Evolutionary conservation across 2,113 vertebrate species (phyloP).

Genomic region (Corvus hawaiiensis): DNA sequence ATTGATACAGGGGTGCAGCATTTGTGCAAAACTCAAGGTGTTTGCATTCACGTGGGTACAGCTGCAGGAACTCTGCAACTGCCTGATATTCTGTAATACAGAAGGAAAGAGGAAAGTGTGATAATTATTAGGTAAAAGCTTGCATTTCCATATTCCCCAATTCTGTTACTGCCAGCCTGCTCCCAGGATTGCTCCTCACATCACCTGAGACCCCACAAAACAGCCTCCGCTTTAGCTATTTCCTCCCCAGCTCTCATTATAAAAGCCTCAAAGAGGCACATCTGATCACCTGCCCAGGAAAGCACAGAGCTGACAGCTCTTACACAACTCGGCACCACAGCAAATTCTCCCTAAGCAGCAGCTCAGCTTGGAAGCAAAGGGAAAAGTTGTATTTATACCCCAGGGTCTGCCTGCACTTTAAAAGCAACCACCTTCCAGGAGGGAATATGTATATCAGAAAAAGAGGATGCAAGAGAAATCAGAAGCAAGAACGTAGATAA

Average conservation of each 20-base stretch:
- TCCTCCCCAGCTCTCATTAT: background rate
- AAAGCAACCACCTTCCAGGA: background rate
- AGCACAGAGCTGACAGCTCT: background rate
- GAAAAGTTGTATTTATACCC: background rate
- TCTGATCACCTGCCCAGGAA: background rate
- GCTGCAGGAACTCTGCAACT: background rate
- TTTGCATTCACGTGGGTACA: background rate
- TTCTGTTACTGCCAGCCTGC: background rate
- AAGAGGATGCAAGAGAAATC: background rate
- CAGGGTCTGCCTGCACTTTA: background rate
- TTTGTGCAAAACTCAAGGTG: background rate
- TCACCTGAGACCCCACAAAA: background rate
- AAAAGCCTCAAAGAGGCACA: background rate
- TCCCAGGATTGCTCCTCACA: fast-evolving
- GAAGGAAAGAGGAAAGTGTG: background rate
- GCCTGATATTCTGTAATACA: fast-evolving
- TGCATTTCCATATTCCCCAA: background rate
- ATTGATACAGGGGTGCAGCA: background rate
- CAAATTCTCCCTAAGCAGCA: background rate
- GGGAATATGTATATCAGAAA: background rate
- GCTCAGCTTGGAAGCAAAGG: background rate
- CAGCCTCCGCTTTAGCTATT: background rate
- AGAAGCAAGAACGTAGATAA: background rate
- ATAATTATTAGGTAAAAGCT: background rate
- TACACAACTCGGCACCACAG: background rate